These are phyloP conservation scores for Aphyosemion australe DNA, from an alignment of 2,113 vertebrate species.

Conservation along the genomic window DNA sequence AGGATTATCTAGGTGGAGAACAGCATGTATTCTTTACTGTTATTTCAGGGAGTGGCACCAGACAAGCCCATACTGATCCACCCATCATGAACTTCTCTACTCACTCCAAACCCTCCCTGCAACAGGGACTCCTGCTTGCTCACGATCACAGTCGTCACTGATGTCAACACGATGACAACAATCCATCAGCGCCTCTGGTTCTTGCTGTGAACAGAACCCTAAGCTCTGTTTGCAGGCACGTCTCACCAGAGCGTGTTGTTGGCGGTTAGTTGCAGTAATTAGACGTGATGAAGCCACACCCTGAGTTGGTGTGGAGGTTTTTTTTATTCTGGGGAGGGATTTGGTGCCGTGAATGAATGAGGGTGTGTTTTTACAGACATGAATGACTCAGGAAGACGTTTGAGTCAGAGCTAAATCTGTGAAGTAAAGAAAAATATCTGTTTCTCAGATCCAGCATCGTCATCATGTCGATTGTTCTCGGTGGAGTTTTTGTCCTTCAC, in stretches of 20 bases:
- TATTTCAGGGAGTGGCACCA: slow-evolving; percentile 75
- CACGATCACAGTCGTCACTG: background rate
- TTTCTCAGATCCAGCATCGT: slow-evolving; percentile 44
- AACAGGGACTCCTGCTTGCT: background rate
- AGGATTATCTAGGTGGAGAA: slow-evolving; percentile 7
- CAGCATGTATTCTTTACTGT: slow-evolving; percentile 50
- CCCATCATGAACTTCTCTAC: slow-evolving; percentile 11
- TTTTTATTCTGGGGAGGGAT: too few species aligned
- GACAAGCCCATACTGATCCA: slow-evolving; percentile 73
- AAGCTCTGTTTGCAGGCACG: slow-evolving; percentile 8
- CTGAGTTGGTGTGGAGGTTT: slow-evolving; percentile 32
- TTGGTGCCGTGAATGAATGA: slow-evolving; percentile 12
- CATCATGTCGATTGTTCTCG: slow-evolving; percentile 79
- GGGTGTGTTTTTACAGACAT: slow-evolving; percentile 10
- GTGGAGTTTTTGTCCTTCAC: slow-evolving; percentile 72
- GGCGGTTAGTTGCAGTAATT: slow-evolving; percentile 42
- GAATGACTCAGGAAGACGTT: background rate
- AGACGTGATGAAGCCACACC: slow-evolving; percentile 57
- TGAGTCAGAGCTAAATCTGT: background rate
- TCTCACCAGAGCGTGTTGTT: background rate
- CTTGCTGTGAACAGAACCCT: background rate
- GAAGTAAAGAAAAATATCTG: background rate
- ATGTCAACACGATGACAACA: background rate
- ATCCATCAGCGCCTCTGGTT: background rate
- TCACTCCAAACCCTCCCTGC: background rate